phyloP scores from a whole-genome alignment of 2,888 invertebrate genomes.

The Agrilus biguttatus region DNA sequence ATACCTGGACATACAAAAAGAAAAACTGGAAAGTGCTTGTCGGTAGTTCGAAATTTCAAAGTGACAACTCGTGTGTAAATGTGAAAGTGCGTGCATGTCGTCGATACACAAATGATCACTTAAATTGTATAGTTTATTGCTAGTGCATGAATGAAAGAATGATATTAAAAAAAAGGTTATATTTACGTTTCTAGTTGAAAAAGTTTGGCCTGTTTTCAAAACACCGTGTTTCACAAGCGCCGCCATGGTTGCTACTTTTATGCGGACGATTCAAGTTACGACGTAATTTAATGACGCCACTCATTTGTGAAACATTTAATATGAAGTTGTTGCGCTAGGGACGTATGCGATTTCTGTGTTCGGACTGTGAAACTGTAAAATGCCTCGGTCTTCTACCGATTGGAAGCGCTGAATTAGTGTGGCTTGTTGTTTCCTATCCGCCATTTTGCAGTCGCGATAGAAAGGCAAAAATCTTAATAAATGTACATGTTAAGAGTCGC shows the following conservation, averaged over 20 bases:
- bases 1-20: slow-evolving; percentile 15
- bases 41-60: slow-evolving; percentile 6
- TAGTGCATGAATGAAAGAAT: not conserved
- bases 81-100: not conserved
- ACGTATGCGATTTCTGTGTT: slow-evolving; percentile 17
- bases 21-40: slow-evolving; percentile 3
- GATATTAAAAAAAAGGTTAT: slow-evolving; percentile 12
- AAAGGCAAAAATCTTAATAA: slow-evolving; percentile 72
- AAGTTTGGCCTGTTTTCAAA: slow-evolving; percentile 26
- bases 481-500: slow-evolving; percentile 52
- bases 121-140: not conserved
- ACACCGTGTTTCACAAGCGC: slow-evolving; percentile 42
- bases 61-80: slow-evolving; percentile 12
- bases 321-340: slow-evolving; percentile 3
- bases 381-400: slow-evolving; percentile 32
- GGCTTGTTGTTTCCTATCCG: slow-evolving; percentile 75
- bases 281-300: not conserved
- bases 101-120: not conserved
- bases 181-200: slow-evolving; percentile 31
- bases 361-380: slow-evolving; percentile 20
- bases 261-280: not conserved
- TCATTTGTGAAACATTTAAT: slow-evolving; percentile 4
- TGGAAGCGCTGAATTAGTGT: slow-evolving; percentile 50
- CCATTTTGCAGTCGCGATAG: slow-evolving; percentile 87
- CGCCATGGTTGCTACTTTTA: slow-evolving; percentile 36